Evolutionary conservation across 2,797 vertebrate genomes (phyloP), one percentile per base, ranked within the genome.

Genomic region (Garrulus glandarius): DNA sequence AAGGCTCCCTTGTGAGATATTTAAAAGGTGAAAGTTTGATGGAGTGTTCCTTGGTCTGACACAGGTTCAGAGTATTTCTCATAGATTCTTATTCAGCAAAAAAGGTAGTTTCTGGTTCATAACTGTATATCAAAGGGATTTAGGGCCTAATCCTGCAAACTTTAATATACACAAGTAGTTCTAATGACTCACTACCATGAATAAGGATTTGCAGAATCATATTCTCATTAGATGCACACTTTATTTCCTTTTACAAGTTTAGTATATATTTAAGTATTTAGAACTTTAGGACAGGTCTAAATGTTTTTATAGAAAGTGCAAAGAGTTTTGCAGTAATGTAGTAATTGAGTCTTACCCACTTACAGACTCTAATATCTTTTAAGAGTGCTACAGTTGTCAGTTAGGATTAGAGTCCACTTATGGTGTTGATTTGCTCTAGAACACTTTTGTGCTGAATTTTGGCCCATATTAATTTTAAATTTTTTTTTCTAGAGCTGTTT

Each of bases 11-110:
- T 93, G 93, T 96, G 95, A 94, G 91, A 90, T 95, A 87, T 94
- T 95, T 96, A 93, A 95, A 96, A 97, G 93, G 91, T 96, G 95
- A 97, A 96, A 96, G 95, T 92, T 96, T 97, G 95, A 95, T 95
- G 87, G 61, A 87, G 84, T 95, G 93, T 94, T 96, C 82, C 82
- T 96, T 87, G 84, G 71, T 93, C 91, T 95, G 92, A 94, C 82
- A 92, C 32, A 85, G 63, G 79, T 96, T 96, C 60, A 78, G 82
- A 75, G 65, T 65, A 78, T 95, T 96, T 96, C 84, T 96, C 30
- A 50, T 93, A 81, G 87, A 47, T 89, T 91, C 61, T 93, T 89
- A 85, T 75, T 93, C 57, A 87, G 89, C 15, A 83, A 74, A 93
- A 90, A 70, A 61, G 15, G 78, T 46, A 6, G 46, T 85, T 90